Percentiles rank a stretch among this genome's conserved stretches.
Conservation (phyloP, 2,797 vertebrate genomes). For the Helarctos malayanus region DNA sequence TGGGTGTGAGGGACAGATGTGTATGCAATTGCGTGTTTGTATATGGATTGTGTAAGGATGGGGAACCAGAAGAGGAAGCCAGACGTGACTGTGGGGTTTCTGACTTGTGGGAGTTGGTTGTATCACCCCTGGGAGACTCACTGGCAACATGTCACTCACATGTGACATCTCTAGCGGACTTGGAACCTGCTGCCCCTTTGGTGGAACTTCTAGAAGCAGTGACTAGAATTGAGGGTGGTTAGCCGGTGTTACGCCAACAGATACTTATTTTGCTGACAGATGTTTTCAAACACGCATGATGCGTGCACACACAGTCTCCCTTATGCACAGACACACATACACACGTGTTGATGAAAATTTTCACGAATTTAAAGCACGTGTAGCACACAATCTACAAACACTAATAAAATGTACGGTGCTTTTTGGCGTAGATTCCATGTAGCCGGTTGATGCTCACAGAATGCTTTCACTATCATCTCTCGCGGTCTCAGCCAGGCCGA, state of each 20-base stretch:
- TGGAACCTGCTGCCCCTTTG: background rate
- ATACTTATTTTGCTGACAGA: slow-evolving; percentile 22
- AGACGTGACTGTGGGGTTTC: background rate
- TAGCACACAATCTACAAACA: background rate
- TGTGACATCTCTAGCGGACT: background rate
- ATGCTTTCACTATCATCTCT: background rate
- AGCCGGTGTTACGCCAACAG: background rate
- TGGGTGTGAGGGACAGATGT: background rate
- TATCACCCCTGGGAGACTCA: background rate
- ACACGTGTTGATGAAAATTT: background rate
- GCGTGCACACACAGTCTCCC: background rate
- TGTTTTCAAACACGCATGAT: background rate
- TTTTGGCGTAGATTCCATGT: background rate
- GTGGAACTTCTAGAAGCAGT: background rate
- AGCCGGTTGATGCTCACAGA: background rate
- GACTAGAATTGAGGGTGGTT: background rate
- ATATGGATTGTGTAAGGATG: background rate
- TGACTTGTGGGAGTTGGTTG: background rate
- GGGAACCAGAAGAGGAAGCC: background rate
- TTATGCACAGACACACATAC: fast-evolving
- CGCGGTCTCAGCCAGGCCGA: background rate
- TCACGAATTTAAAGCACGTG: background rate
- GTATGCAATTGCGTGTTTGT: background rate
- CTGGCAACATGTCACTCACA: background rate
- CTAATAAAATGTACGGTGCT: background rate